These are phyloP conservation scores for Peromyscus californicus DNA, from an alignment of 2,113 vertebrate species.

Conservation along the genomic window DNA sequence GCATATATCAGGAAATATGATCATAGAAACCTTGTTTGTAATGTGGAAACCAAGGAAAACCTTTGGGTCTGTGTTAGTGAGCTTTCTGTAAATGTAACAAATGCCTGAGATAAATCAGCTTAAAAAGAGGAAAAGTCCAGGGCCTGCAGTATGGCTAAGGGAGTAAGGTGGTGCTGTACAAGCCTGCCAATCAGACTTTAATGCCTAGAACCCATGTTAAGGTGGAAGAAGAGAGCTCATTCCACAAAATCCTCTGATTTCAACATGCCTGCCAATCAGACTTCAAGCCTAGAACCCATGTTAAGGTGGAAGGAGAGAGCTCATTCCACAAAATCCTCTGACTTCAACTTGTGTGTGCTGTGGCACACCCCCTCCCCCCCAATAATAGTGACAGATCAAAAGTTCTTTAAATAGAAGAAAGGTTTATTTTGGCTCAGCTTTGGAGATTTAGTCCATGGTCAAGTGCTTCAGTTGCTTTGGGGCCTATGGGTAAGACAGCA, in stretches of 20 bases:
- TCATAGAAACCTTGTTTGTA: neutral
- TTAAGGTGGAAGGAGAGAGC: too few relatives aligned
- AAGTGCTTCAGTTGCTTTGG: neutral
- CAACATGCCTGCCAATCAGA: too few relatives aligned
- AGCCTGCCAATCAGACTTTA: neutral
- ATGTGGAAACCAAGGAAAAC: neutral
- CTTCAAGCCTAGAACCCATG: too few relatives aligned
- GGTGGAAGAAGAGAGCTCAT: neutral
- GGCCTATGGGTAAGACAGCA: neutral
- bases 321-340: too few relatives aligned
- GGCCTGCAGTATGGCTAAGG: neutral
- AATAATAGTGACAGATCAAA: neutral
- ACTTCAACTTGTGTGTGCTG: too few relatives aligned
- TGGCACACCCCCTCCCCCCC: neutral
- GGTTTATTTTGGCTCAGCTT: neutral
- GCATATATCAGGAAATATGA: neutral
- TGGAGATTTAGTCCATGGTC: neutral
- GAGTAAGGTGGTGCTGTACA: neutral
- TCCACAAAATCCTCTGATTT: neutral
- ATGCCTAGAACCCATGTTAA: neutral
- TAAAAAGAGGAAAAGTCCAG: neutral
- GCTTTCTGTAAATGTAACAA: neutral
- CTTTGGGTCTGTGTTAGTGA: neutral
- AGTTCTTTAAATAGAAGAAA: neutral
- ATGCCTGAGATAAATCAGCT: neutral